Percentiles rank a stretch among this genome's conserved stretches.
phyloP scores from a whole-genome alignment of 2,888 invertebrate species.

The Pandemis cinnamomeana region DNA sequence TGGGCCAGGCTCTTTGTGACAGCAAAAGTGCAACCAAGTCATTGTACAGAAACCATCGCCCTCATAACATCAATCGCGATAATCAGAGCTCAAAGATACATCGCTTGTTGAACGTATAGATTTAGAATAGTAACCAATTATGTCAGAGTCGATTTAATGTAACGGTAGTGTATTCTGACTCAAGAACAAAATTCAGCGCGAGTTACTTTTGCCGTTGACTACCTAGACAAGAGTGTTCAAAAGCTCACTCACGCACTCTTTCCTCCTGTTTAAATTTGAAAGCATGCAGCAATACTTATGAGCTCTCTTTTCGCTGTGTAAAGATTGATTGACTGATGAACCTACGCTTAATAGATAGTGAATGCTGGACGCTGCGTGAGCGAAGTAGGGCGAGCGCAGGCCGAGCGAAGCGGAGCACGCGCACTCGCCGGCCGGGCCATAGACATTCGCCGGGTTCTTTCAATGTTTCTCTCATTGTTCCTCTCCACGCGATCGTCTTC shows the following conservation, averaged over 20 bases:
- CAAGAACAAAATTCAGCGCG: not conserved
- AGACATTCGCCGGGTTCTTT: slow-evolving; percentile 66
- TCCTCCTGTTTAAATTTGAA: not conserved
- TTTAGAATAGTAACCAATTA: no score
- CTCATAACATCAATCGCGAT: no score
- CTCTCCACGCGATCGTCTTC: slow-evolving; percentile 63
- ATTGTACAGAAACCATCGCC: no score
- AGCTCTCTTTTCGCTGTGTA: not conserved
- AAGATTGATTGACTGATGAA: not conserved
- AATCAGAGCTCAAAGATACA: no score
- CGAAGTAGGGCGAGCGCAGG: slow-evolving; percentile 67
- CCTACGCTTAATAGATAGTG: slow-evolving; percentile 65
- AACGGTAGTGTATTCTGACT: not conserved
- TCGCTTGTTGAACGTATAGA: no score
- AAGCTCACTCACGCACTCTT: no score
- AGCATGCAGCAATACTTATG: not conserved
- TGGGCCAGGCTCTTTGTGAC: no score
- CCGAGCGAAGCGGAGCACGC: slow-evolving; percentile 65
- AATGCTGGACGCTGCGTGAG: slow-evolving; percentile 77
- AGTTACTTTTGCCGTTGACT: no score
- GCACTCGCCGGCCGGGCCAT: slow-evolving; percentile 67
- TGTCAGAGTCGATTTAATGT: no score
- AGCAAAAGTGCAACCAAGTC: no score
- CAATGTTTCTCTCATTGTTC: slow-evolving; percentile 69
- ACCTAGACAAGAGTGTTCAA: not conserved